Conservation (phyloP, 1,140 invertebrate species). For the Heterodera schachtii region DNA sequence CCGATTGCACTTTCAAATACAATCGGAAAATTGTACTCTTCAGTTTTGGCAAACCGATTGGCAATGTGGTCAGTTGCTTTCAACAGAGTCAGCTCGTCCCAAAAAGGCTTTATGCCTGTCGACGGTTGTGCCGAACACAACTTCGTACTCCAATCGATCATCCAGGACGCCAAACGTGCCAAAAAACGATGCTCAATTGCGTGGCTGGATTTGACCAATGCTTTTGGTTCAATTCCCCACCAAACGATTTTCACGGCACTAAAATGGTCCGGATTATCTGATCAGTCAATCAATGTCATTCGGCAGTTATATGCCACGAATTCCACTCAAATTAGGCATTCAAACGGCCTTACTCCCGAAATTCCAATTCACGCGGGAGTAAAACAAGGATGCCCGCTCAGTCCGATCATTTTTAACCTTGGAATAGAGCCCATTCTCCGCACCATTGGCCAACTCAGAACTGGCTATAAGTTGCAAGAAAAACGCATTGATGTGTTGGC, state of each 20-base stretch:
- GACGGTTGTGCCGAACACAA: background rate
- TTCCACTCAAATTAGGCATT: background rate
- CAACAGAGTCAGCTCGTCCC: background rate
- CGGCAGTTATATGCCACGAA: background rate
- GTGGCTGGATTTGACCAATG: background rate
- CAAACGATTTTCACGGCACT: background rate
- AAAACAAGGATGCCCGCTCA: background rate
- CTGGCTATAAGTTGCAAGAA: background rate
- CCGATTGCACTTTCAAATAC: background rate
- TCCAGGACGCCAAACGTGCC: background rate
- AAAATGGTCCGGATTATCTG: background rate
- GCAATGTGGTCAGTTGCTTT: background rate
- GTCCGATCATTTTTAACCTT: background rate
- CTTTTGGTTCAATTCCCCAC: background rate
- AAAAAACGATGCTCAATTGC: background rate
- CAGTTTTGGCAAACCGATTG: background rate
- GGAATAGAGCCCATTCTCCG: background rate
- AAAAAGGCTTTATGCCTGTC: background rate
- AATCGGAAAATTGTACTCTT: background rate
- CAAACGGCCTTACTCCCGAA: background rate
- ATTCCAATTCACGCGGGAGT: background rate
- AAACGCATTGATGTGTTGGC: conserved; percentile 28
- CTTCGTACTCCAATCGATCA: background rate
- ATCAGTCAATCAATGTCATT: too few species aligned
- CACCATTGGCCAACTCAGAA: too few species aligned